These are phyloP conservation scores for Adelognathus sp. DNA, from an alignment of 2,888 invertebrate genomes.

Conservation along the genomic window DNA sequence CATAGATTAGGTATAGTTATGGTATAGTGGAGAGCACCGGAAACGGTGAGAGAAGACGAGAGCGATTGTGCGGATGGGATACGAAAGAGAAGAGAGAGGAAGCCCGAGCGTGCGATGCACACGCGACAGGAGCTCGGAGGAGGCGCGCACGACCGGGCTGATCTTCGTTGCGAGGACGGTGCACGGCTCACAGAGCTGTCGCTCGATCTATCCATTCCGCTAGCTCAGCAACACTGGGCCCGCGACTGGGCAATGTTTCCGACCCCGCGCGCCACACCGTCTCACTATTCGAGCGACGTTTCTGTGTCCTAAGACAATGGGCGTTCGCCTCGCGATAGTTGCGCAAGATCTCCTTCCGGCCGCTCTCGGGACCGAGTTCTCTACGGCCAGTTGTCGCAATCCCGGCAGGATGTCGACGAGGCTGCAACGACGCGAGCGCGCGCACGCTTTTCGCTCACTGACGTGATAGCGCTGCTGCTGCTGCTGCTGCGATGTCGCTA, in stretches of 20 bases:
- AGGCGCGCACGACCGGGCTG: slow-evolving; percentile 12
- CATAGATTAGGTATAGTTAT: neutral
- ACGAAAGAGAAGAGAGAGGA: slow-evolving; percentile 24
- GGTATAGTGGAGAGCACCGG: neutral
- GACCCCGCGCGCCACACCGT: slow-evolving; percentile 25
- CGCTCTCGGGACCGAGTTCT: slow-evolving; percentile 63
- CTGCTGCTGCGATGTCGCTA: slow-evolving; percentile 21
- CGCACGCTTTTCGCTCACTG: slow-evolving; percentile 9
- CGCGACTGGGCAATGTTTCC: slow-evolving; percentile 41
- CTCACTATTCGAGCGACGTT: slow-evolving; percentile 1
- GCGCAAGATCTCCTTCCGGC: slow-evolving; percentile 77
- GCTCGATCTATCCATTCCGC: slow-evolving; percentile 28
- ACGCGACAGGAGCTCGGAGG: slow-evolving; percentile 23
- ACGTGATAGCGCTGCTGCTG: neutral
- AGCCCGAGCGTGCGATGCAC: slow-evolving; percentile 38
- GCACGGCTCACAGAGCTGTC: neutral
- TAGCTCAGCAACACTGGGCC: slow-evolving; percentile 21
- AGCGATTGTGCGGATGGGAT: slow-evolving; percentile 33
- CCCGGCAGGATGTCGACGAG: slow-evolving; percentile 79
- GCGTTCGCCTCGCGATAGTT: slow-evolving; percentile 66
- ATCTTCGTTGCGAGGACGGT: slow-evolving; percentile 30
- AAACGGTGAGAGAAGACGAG: slow-evolving; percentile 35
- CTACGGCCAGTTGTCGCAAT: slow-evolving; percentile 72
- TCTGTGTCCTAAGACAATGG: slow-evolving; percentile 75
- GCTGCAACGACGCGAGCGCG: slow-evolving; percentile 68